These are phyloP conservation scores for Hypercompe scribonia DNA, from an alignment of 2,888 invertebrate species.

Conservation along the genomic window DNA sequence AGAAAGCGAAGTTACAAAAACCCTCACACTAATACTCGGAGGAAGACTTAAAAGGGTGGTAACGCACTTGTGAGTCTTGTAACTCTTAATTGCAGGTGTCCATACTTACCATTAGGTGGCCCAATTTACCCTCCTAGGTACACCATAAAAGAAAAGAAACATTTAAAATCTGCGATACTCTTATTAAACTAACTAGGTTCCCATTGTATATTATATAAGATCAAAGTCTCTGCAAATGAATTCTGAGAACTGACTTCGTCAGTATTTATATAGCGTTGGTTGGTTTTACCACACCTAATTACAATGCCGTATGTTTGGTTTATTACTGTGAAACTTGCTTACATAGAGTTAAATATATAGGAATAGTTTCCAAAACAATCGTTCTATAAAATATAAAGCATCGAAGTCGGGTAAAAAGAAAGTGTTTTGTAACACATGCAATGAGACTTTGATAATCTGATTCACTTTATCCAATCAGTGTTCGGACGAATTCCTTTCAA, in stretches of 20 bases:
- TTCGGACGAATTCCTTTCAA: slow-evolving; percentile 31
- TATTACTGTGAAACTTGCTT: neutral
- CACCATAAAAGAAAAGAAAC: no score
- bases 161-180: no score
- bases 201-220: neutral
- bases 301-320: neutral
- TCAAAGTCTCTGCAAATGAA: neutral
- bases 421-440: slow-evolving; percentile 13
- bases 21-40: no score
- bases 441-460: slow-evolving; percentile 17
- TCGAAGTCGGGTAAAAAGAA: slow-evolving; percentile 1
- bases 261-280: neutral
- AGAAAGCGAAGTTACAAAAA: no score
- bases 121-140: no score
- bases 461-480: slow-evolving; percentile 33
- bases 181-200: neutral
- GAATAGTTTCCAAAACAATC: neutral
- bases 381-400: neutral
- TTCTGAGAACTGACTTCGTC: neutral
- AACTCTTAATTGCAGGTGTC: no score
- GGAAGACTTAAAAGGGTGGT: no score
- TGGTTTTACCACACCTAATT: neutral
- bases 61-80: no score
- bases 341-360: neutral
- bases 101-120: no score